These are phyloP conservation scores for Phrynocephalus forsythii DNA, from an alignment of 2,797 vertebrate genomes.

Conservation along the genomic window DNA sequence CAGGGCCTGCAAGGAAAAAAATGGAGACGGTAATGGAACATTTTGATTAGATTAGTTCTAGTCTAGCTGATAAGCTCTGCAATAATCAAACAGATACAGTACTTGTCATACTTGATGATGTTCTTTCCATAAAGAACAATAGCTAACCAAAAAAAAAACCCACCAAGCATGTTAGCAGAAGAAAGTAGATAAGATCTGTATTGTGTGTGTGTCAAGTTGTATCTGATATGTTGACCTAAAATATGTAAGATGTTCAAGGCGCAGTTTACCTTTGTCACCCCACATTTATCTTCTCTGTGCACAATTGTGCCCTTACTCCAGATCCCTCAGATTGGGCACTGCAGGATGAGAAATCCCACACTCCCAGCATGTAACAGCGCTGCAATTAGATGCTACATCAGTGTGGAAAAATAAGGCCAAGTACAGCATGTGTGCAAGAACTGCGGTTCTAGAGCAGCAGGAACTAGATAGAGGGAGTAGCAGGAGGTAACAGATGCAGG, in stretches of 20 bases:
- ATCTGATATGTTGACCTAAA: no score
- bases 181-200: not conserved
- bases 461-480: not conserved
- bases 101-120: not conserved
- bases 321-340: not conserved
- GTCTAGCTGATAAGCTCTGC: not conserved
- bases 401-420: not conserved
- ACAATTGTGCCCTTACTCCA: not conserved
- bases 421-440: not conserved
- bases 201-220: no score
- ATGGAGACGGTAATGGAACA: not conserved
- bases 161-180: not conserved
- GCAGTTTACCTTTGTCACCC: no score
- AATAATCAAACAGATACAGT: not conserved
- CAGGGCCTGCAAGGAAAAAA: slow-evolving; percentile 25
- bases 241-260: no score
- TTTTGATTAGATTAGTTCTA: not conserved
- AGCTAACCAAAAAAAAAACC: not conserved
- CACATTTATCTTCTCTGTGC: no score
- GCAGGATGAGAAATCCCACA: not conserved
- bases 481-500: not conserved
- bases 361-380: no score
- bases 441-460: not conserved
- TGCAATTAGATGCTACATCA: not conserved
- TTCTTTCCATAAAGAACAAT: not conserved